A percentile compares a stretch with the other conserved stretches of the same genome.
Evolutionary conservation across 2,888 invertebrate species (phyloP).

Genomic region (Phengaris alcon): DNA sequence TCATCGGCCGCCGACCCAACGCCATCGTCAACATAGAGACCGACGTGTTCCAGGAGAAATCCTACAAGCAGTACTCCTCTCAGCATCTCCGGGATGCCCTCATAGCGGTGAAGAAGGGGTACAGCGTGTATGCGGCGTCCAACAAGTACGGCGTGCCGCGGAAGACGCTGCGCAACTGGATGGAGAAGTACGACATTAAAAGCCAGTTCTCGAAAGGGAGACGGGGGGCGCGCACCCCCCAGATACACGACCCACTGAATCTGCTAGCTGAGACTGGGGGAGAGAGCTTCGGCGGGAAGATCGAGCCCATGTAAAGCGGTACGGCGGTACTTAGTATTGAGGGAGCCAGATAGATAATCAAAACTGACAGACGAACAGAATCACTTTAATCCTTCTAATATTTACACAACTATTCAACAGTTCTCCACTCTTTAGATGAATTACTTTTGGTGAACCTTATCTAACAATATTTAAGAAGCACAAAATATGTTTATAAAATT

Average conservation of each 20-base stretch:
- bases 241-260: constrained; percentile 65
- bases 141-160: constrained; percentile 77
- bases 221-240: constrained; percentile 60
- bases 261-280: constrained; percentile 59
- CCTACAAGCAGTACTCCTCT: constrained; percentile 75
- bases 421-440: not conserved
- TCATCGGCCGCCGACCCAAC: constrained; percentile 67
- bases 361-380: not conserved
- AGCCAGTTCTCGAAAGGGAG: constrained; percentile 76
- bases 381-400: not conserved
- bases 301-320: constrained; percentile 34
- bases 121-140: constrained; percentile 78
- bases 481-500: not conserved
- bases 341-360: too few relatives aligned
- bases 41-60: constrained; percentile 73
- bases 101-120: constrained; percentile 74
- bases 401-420: not conserved
- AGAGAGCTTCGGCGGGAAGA: constrained; percentile 54
- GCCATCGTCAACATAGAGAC: constrained; percentile 72
- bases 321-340: not conserved
- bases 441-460: not conserved
- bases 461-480: constrained; percentile 2
- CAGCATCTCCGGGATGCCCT: constrained; percentile 72
- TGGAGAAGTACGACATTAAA: constrained; percentile 78
- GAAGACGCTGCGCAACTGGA: constrained; percentile 78